Evolutionary conservation across 2,888 invertebrate species (phyloP), one percentile per base, ranked within the genome.

Genomic region (Busseola fusca): DNA sequence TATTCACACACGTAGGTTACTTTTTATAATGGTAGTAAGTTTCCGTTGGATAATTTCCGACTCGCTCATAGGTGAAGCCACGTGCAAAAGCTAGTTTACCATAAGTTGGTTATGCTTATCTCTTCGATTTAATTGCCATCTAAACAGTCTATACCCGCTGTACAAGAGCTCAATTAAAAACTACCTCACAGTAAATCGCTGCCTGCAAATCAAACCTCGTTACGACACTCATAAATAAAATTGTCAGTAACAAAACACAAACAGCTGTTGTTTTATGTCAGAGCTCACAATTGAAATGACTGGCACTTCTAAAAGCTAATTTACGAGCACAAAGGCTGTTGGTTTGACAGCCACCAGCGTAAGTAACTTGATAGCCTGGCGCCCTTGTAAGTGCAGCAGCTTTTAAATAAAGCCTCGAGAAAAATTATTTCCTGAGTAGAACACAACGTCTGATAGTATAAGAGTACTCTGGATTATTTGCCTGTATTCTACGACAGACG

Each of bases 291-390:
- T 37, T 56, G 4, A 69, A 50, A 50, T 27, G 30, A 48, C 63
- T 34, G 48, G 40, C 7, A 27, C 27, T 42, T 68, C 21, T 54
- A 54, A 30, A 30, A 59, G 48, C 42, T 62, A 45, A 74, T 70
- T 70, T 70, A 62, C 14, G 37, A 71, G 42, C 21, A 78, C 57
- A 71, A 74, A 71, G 50, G 10, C 72, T 58, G 56, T 57, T 77
- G 60, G 25, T 70, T 71, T 16, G 16, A 71, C 62, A 62, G 50
- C 42, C 52, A 21, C 21, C 12, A 18, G 14, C 25, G 40, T 52
- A 50, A 52, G 42, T 50, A 52, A 62, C n/a, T 56, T 18, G 7
- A 69, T 50, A 50, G 27, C 9, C 62, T 7, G 3, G 5, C 12
- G 18, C 60, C 5, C 34, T 16, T 18, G 59, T 69, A 70, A 77